These are phyloP conservation scores for Perca schrenkii DNA, from an alignment of 2,113 vertebrate genomes.

Conservation along the genomic window DNA sequence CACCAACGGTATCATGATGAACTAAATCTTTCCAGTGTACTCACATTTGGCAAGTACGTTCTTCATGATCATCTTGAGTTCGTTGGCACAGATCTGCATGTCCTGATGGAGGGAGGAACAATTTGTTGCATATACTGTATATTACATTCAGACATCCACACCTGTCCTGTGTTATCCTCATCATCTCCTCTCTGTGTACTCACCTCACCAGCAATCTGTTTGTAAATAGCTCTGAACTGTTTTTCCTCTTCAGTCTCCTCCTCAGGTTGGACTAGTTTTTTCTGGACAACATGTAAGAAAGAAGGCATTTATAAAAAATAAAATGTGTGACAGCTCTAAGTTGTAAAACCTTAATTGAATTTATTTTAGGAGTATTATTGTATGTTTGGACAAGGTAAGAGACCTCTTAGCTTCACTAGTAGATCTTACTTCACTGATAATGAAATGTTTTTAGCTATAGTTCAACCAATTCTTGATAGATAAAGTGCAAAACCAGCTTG, in stretches of 20 bases:
- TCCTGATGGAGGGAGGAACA: constrained; percentile 84
- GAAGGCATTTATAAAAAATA: background rate
- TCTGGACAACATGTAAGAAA: constrained; percentile 17
- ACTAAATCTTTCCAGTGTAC: constrained; percentile 37
- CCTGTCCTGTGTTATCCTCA: background rate
- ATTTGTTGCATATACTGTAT: background rate
- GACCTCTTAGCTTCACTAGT: background rate
- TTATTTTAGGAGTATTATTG: background rate
- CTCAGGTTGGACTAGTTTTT: constrained; percentile 65
- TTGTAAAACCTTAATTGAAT: background rate
- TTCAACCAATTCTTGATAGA: too few species aligned
- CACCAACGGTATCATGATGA: rapidly evolving
- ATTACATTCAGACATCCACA: background rate
- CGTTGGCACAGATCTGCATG: constrained; percentile 96
- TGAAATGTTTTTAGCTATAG: too few species aligned
- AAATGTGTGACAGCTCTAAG: background rate
- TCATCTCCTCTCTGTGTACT: constrained; percentile 68
- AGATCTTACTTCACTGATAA: too few species aligned
- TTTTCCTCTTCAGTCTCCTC: constrained; percentile 90
- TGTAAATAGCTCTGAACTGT: constrained; percentile 91
- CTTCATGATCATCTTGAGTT: constrained; percentile 92
- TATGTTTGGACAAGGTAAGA: background rate
- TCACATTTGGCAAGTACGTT: constrained; percentile 92
- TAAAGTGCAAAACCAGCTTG: too few species aligned
- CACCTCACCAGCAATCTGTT: constrained; percentile 94